A percentile compares a stretch with the other conserved stretches of the same genome.
phyloP scores from a whole-genome alignment of 1,140 invertebrate species.

The Penaeus japonicus region DNA sequence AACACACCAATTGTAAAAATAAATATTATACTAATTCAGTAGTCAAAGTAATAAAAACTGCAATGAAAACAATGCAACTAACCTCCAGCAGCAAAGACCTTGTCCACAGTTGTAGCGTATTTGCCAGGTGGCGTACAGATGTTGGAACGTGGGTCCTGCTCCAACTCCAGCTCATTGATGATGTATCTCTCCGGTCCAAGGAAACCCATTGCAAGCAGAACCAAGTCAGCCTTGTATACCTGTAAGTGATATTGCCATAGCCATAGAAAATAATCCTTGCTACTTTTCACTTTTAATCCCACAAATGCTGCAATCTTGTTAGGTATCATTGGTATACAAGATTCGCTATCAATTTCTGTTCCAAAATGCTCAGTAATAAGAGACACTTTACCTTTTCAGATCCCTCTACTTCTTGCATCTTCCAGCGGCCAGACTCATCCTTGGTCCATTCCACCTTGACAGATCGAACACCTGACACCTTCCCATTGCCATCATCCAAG shows the following conservation, averaged over 20 bases:
- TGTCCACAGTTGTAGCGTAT: conserved; percentile 83
- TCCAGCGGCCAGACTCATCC: conserved; percentile 91
- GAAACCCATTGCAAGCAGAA: conserved; percentile 98
- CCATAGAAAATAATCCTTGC: background rate
- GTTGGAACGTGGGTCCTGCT: conserved; percentile 91
- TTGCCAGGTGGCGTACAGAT: conserved; percentile 81
- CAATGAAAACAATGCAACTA: conserved; percentile 60
- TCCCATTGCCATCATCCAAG: conserved; percentile 87
- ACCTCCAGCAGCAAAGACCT: conserved; percentile 97
- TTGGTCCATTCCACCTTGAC: conserved; percentile 93
- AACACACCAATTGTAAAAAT: too few species aligned
- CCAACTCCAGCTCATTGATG: conserved; percentile 81
- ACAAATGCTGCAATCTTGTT: too few species aligned
- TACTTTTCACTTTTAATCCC: background rate
- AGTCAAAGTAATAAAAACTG: conserved; percentile 8
- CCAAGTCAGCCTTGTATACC: conserved; percentile 87
- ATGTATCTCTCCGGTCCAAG: conserved; percentile 94
- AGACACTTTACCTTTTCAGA: conserved; percentile 72
- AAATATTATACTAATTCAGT: too few species aligned
- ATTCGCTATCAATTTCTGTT: too few species aligned
- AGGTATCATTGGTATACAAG: too few species aligned
- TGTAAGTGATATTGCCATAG: conserved; percentile 60
- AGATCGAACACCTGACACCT: conserved; percentile 88
- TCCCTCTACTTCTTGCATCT: conserved; percentile 87
- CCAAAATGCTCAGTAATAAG: background rate